A percentile compares a stretch with the other conserved stretches of the same genome.
Evolutionary conservation across 2,888 invertebrate genomes (phyloP).

Genomic region (Macropis europaea): DNA sequence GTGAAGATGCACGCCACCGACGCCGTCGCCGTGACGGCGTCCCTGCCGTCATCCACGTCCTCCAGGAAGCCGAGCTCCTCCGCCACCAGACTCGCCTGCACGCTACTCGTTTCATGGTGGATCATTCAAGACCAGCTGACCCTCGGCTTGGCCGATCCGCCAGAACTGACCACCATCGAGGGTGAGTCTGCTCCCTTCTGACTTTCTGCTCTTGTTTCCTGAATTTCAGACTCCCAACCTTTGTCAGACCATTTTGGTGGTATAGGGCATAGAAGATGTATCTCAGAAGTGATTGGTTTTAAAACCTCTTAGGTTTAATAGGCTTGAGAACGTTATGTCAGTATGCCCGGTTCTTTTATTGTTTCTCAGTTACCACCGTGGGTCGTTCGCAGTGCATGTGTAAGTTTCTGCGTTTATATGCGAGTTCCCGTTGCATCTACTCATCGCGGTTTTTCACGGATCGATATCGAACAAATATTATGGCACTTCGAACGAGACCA

Average conservation of each 20-base stretch:
- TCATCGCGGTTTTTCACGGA: not conserved
- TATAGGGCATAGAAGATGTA: not conserved
- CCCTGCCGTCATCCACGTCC: slow-evolving; percentile 73
- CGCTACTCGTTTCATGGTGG: slow-evolving; percentile 66
- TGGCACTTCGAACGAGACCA: not conserved
- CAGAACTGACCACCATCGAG: slow-evolving; percentile 67
- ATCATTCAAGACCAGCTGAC: slow-evolving; percentile 64
- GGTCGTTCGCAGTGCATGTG: too few relatives aligned
- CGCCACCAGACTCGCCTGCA: slow-evolving; percentile 62
- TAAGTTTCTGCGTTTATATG: too few relatives aligned
- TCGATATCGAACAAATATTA: slow-evolving; percentile 1
- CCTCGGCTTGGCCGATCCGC: slow-evolving; percentile 72
- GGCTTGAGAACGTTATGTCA: too few relatives aligned
- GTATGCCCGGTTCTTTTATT: too few relatives aligned
- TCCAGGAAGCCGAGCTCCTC: slow-evolving; percentile 49
- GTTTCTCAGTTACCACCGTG: too few relatives aligned
- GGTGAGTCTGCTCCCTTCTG: slow-evolving; percentile 57
- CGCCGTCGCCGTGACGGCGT: slow-evolving; percentile 41
- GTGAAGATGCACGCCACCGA: slow-evolving; percentile 49
- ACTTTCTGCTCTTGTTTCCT: too few relatives aligned
- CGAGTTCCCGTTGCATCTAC: too few relatives aligned
- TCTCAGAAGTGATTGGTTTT: too few relatives aligned
- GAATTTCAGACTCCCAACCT: too few relatives aligned
- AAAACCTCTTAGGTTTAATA: too few relatives aligned
- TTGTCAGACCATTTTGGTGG: too few relatives aligned